Evolutionary conservation across 2,888 invertebrate genomes (phyloP).

Genomic region (Sminthurides aquaticus): DNA sequence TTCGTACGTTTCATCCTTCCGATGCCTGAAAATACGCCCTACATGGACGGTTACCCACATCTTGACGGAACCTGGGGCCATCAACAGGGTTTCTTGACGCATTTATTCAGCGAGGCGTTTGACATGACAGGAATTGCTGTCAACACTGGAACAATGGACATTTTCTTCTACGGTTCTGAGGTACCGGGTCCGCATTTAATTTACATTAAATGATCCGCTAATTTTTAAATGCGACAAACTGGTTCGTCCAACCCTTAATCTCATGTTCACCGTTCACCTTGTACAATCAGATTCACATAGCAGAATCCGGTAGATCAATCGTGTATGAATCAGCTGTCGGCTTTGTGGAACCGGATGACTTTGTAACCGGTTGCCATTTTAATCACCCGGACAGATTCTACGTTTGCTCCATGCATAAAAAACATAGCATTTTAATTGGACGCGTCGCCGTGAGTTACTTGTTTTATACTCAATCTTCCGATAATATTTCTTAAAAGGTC

Average conservation of each 20-base stretch:
- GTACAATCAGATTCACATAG: conserved; percentile 34
- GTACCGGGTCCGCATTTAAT: too few species aligned
- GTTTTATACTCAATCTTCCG: not conserved
- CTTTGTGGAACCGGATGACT: not conserved
- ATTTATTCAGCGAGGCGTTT: conserved; percentile 25
- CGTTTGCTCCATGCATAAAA: conserved; percentile 21
- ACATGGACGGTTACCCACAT: conserved; percentile 9
- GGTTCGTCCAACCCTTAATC: too few species aligned
- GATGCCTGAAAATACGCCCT: conserved; percentile 9
- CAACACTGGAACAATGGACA: conserved; percentile 26
- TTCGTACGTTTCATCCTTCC: conserved; percentile 24
- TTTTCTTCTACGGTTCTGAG: conserved; percentile 29
- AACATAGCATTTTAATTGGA: conserved; percentile 24
- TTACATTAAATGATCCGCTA: not conserved
- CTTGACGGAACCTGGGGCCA: conserved; percentile 20
- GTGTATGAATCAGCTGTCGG: conserved; percentile 23
- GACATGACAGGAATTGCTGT: conserved; percentile 24
- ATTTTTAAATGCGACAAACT: too few species aligned
- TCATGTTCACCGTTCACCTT: too few species aligned
- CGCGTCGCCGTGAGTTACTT: conserved; percentile 27
- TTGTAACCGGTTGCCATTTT: conserved; percentile 27
- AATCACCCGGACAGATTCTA: conserved; percentile 37
- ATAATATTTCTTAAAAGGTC: too few species aligned
- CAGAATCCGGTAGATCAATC: conserved; percentile 28
- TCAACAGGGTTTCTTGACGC: conserved; percentile 23